Base-by-base conservation (phyloP, 2,113 vertebrate species). In the Oreochromis aureus region DNA sequence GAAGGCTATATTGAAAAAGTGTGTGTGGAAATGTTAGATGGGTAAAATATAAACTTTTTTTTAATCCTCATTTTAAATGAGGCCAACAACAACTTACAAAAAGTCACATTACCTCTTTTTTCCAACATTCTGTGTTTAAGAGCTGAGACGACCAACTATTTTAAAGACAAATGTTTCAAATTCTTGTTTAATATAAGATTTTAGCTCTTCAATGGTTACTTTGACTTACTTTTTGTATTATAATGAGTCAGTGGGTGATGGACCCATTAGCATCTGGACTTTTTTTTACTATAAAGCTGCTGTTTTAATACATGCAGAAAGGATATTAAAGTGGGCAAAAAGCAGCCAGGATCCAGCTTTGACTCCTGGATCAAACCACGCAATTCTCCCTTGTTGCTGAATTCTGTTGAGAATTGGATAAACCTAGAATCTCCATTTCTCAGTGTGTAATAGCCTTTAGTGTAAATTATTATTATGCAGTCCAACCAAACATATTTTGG, bases 341-440 rank as follows among this genome's bases (percentile, higher is more conserved):
- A 66, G 61, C 61, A 0, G 61, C 61, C 2, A 66, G 1, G 18
- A 66, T 66, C 2, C 1, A 66, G 61, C 61, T 66, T 39, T 39
- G 34, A 66, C 61, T 66, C 34, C 61, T 0, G 10, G 6, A 66
- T 66, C 10, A 39, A 66, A 66, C 4, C 61, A 66, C 3, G 0
- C 34, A 66, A 3, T 66, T 66, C 61, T 39, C 4, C 34, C 61
- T 8, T 8, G 19, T 66, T 39, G 34, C 34, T 66, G 61, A 66
- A 66, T 66, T 39, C 34, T 66, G 19, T 13, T 66, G 19, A 66
- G 61, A 66, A 66, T 13, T 66, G 6, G 61, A 66, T 66, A 36
- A 66, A 66, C 61, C 34, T 7, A n/a, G 1, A 66, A 36, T 36
- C 32, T n/a, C 32, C 59, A 63, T 63, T 63, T 63, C 0, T 66